These are phyloP conservation scores for Gavia stellata DNA, from an alignment of 2,113 vertebrate genomes.

Conservation along the genomic window DNA sequence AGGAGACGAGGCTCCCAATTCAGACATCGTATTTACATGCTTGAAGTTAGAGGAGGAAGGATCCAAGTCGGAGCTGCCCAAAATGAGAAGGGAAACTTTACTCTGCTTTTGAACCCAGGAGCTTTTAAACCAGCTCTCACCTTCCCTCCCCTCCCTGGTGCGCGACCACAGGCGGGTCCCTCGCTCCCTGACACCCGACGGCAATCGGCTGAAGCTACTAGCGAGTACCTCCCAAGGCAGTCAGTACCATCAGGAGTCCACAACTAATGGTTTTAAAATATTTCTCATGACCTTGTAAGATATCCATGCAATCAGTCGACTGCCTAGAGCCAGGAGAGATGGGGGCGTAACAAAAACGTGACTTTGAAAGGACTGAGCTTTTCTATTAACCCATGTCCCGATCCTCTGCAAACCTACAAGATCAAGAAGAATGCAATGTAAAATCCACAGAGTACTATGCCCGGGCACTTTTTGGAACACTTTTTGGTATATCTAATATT, in stretches of 20 bases:
- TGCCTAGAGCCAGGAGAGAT: neutral
- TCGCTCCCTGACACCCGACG: neutral
- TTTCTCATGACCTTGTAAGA: neutral
- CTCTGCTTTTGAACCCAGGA: neutral
- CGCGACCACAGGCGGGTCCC: fast-evolving
- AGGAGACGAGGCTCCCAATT: neutral
- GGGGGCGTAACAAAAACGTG: neutral
- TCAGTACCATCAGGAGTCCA: neutral
- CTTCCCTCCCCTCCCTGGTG: fast-evolving
- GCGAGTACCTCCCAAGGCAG: neutral
- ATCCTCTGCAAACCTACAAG: neutral
- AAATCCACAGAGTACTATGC: neutral
- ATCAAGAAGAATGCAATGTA: neutral
- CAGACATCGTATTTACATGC: neutral
- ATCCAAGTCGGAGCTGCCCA: neutral
- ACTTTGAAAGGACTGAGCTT: neutral
- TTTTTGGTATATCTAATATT: neutral
- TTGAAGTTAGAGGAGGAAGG: neutral
- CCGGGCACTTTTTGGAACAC: neutral
- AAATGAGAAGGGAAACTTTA: neutral
- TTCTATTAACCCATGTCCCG: neutral
- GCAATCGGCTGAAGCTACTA: neutral
- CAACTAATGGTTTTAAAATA: neutral
- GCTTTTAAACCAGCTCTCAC: neutral
- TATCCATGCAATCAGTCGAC: neutral